Conservation (phyloP, 2,888 invertebrate species). For the Catocala nupta region DNA sequence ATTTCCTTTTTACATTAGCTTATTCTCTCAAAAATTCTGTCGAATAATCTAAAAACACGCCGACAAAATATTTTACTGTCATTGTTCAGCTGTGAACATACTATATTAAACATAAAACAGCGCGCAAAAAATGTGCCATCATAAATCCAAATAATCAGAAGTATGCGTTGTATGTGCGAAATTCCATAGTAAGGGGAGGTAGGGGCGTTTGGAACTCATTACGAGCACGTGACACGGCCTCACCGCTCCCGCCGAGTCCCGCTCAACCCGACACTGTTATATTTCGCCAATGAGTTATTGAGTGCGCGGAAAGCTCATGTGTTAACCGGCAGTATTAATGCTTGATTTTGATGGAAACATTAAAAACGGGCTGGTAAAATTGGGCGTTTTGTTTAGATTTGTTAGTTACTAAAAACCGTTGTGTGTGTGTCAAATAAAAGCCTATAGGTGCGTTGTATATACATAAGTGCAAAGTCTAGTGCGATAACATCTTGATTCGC, state of each 20-base stretch:
- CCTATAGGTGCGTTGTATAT: no score
- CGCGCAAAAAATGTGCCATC: slow-evolving; percentile 57
- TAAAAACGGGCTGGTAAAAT: slow-evolving; percentile 35
- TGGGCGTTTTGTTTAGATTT: not conserved
- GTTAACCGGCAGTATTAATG: slow-evolving; percentile 70
- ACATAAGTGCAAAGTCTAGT: no score
- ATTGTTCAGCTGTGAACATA: not conserved
- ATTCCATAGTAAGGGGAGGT: slow-evolving; percentile 76
- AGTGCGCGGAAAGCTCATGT: slow-evolving; percentile 80
- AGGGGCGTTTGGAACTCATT: slow-evolving; percentile 80
- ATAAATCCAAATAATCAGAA: slow-evolving; percentile 82
- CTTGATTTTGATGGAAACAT: slow-evolving; percentile 59
- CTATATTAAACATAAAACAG: slow-evolving; percentile 10
- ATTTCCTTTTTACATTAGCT: no score
- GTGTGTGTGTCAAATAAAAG: no score
- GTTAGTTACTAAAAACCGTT: no score
- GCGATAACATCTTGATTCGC: no score
- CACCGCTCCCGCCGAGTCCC: slow-evolving; percentile 63
- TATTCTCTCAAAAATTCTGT: no score
- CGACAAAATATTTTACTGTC: not conserved
- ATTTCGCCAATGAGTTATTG: slow-evolving; percentile 86
- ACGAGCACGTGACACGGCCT: slow-evolving; percentile 85
- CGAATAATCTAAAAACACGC: no score
- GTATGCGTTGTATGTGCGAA: slow-evolving; percentile 80
- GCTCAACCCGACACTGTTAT: slow-evolving; percentile 69